phyloP scores from a whole-genome alignment of 1,140 invertebrate species.

The Propsilocerus akamusi region DNA sequence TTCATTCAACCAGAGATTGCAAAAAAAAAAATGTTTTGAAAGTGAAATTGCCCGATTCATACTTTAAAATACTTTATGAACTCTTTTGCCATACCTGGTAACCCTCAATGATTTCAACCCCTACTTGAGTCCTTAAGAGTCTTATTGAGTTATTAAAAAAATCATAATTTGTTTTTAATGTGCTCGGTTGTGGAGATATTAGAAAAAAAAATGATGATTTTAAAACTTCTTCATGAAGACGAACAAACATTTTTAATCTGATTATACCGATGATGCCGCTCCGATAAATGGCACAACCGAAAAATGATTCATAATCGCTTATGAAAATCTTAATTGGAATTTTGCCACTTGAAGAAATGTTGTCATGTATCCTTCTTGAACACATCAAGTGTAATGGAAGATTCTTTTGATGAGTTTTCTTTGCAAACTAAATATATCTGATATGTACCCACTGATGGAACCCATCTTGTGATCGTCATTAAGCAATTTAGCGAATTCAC shows the following conservation, averaged over 20 bases:
- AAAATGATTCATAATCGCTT: conserved; percentile 1
- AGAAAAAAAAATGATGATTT: conserved; percentile 2
- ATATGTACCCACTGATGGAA: too few species aligned
- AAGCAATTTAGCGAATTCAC: too few species aligned
- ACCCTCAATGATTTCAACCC: not conserved
- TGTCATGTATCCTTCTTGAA: too few species aligned
- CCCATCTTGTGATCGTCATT: too few species aligned
- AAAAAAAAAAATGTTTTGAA: too few species aligned
- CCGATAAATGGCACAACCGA: not conserved
- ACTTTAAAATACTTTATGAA: not conserved
- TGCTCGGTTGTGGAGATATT: not conserved
- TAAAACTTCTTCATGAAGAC: not conserved
- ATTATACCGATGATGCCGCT: not conserved
- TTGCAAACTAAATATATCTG: too few species aligned
- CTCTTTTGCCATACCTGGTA: not conserved
- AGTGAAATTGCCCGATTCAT: too few species aligned
- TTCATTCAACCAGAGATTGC: too few species aligned
- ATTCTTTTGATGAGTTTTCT: not conserved
- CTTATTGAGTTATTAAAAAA: conserved; percentile 4
- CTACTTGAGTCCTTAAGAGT: not conserved
- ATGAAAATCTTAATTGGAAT: conserved; percentile 3
- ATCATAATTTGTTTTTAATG: conserved; percentile 3
- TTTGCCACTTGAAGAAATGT: conserved; percentile 2
- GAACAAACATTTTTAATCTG: conserved; percentile 1
- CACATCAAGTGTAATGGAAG: conserved; percentile 3